These are phyloP conservation scores for Atta cephalotes DNA, from an alignment of 1,140 invertebrate genomes.

Conservation along the genomic window DNA sequence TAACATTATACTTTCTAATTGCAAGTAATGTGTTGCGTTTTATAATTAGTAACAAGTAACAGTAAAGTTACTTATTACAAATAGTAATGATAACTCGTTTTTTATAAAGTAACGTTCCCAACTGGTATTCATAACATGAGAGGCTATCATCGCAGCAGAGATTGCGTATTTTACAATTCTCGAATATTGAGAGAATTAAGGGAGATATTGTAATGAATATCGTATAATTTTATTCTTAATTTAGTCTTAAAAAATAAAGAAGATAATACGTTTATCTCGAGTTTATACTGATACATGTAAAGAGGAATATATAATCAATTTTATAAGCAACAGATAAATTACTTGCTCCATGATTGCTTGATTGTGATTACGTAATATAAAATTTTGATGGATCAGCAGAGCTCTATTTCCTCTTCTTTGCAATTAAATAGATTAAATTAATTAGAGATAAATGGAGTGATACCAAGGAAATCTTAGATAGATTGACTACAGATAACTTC, in stretches of 20 bases:
- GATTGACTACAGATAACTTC: not conserved
- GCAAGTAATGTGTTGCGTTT: too few species aligned
- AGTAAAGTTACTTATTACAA: too few species aligned
- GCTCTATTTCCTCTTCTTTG: not conserved
- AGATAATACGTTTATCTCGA: not conserved
- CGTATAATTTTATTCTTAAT: not conserved
- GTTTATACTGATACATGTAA: not conserved
- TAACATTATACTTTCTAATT: too few species aligned
- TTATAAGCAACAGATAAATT: not conserved
- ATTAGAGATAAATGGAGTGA: conserved; percentile 13
- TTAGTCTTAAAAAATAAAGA: not conserved
- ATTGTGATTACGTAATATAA: not conserved
- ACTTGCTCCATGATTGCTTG: not conserved
- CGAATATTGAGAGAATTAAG: not conserved
- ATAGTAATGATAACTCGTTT: too few species aligned
- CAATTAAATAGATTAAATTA: conserved; percentile 31
- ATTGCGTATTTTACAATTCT: not conserved
- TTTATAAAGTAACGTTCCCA: too few species aligned
- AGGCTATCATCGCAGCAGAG: not conserved
- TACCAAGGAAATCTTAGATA: not conserved
- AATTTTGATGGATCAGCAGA: conserved; percentile 5
- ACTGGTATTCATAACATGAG: not conserved
- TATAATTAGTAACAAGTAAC: too few species aligned
- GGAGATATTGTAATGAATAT: not conserved
- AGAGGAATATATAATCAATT: not conserved